A percentile compares a stretch with the other conserved stretches of the same genome.
phyloP scores from a whole-genome alignment of 2,113 vertebrate species.

The Chloropsis cyanopogon region DNA sequence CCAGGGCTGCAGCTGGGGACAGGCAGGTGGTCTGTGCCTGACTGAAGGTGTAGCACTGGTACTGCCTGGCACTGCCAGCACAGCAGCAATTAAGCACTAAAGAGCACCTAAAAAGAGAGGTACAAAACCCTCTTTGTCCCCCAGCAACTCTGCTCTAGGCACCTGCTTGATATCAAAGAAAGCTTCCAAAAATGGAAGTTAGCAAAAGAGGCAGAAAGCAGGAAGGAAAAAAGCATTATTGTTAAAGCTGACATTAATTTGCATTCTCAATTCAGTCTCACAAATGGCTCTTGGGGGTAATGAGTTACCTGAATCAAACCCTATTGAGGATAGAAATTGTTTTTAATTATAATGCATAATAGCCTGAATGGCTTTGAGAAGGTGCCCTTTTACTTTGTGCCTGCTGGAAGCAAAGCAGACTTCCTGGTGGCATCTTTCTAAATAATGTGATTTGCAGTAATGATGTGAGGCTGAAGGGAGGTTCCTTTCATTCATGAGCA shows the following conservation, averaged over 20 bases:
- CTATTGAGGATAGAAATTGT: conserved; percentile 19
- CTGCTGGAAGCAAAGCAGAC: conserved; percentile 13
- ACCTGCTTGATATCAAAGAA: neutral
- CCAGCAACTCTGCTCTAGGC: neutral
- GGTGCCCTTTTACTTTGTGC: neutral
- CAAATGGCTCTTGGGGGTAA: conserved; percentile 18
- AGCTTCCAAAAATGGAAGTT: neutral
- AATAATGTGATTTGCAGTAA: conserved; percentile 13
- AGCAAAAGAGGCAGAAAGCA: neutral
- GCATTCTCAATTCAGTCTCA: neutral
- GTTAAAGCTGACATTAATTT: conserved; percentile 10
- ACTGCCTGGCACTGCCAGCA: neutral
- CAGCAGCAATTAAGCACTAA: neutral
- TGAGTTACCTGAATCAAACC: conserved; percentile 47
- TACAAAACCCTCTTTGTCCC: neutral
- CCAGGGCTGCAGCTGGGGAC: neutral
- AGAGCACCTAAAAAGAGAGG: neutral
- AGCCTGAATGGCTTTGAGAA: neutral
- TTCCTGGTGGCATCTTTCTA: conserved; percentile 11
- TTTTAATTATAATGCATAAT: conserved; percentile 23
- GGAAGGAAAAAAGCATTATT: neutral
- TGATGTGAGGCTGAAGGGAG: neutral
- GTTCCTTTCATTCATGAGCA: neutral
- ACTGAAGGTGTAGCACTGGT: neutral
- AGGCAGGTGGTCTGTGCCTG: neutral